Percentiles rank a stretch among this genome's conserved stretches.
Evolutionary conservation across 2,888 invertebrate species (phyloP).

Genomic region (Synergus japonicus): DNA sequence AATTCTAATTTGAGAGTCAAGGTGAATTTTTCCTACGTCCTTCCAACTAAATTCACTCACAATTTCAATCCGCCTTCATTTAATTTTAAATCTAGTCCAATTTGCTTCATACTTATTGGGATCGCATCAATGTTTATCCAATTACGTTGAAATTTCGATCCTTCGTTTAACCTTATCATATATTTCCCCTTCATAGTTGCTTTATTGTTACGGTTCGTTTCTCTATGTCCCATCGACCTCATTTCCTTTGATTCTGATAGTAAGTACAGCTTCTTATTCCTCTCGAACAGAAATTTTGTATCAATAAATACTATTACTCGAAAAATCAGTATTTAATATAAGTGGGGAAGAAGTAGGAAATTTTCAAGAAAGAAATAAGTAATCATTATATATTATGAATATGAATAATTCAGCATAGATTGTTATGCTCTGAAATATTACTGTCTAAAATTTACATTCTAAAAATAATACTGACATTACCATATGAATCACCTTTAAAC

Average conservation of each 20-base stretch:
- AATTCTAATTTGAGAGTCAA: not conserved
- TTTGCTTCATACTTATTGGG: not conserved
- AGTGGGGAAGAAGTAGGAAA: not conserved
- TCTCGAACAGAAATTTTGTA: not conserved
- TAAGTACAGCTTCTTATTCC: not conserved
- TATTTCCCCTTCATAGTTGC: slow-evolving; percentile 25
- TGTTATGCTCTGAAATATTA: not conserved
- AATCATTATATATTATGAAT: not conserved
- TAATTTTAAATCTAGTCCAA: not conserved
- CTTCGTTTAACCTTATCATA: slow-evolving; percentile 33
- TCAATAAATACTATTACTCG: not conserved
- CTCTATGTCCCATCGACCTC: slow-evolving; percentile 11
- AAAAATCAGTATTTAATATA: not conserved
- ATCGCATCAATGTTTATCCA: slow-evolving; percentile 16
- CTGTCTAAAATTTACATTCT: not conserved
- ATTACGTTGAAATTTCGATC: slow-evolving; percentile 25
- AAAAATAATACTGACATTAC: not conserved
- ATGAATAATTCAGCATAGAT: not conserved
- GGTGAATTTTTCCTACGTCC: not conserved
- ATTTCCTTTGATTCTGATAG: slow-evolving; percentile 15
- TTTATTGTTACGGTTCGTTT: slow-evolving; percentile 11
- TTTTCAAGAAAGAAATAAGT: not conserved
- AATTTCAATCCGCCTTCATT: not conserved
- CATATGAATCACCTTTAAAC: not conserved
- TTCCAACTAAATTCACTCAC: not conserved